phyloP scores from a whole-genome alignment of 2,797 vertebrate species.

The Siniperca obscura region DNA sequence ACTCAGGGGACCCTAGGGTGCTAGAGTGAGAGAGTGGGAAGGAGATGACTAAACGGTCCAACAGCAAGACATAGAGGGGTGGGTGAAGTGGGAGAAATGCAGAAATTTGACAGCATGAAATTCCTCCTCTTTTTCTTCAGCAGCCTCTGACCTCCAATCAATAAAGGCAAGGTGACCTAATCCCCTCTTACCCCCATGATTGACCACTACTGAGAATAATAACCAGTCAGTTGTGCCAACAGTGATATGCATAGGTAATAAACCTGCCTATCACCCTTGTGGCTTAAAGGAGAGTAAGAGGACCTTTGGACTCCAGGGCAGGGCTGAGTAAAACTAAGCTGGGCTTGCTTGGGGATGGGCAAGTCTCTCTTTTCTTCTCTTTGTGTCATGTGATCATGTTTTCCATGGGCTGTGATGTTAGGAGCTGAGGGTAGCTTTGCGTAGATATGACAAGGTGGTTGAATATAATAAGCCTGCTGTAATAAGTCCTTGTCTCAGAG shows the following conservation, averaged over 20 bases:
- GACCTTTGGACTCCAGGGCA: conserved; percentile 66
- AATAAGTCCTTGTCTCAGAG: conserved; percentile 18
- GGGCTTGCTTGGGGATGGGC: conserved; percentile 22
- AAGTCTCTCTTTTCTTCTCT: conserved; percentile 40
- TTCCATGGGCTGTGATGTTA: conserved; percentile 27
- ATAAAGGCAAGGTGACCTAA: conserved; percentile 7
- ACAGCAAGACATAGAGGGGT: background rate
- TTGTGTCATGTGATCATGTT: conserved; percentile 38
- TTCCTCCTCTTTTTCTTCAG: conserved; percentile 1
- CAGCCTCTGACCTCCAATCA: conserved; percentile 2
- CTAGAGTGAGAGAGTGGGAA: conserved; percentile 20
- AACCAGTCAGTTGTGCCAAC: conserved; percentile 21
- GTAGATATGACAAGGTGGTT: conserved; percentile 32
- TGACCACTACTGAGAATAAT: conserved; percentile 25
- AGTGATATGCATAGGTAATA: conserved; percentile 35
- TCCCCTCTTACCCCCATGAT: background rate
- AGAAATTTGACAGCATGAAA: conserved; percentile 3
- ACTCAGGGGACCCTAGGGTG: conserved; percentile 27
- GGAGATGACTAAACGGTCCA: background rate
- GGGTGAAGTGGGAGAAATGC: conserved; percentile 12
- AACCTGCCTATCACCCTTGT: conserved; percentile 29
- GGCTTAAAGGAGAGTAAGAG: conserved; percentile 25
- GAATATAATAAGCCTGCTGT: conserved; percentile 46
- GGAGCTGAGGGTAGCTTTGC: conserved; percentile 15
- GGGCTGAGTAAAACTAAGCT: conserved; percentile 18